Evolutionary conservation across 2,888 invertebrate species (phyloP).

Genomic region (Ochropleura leucogaster): DNA sequence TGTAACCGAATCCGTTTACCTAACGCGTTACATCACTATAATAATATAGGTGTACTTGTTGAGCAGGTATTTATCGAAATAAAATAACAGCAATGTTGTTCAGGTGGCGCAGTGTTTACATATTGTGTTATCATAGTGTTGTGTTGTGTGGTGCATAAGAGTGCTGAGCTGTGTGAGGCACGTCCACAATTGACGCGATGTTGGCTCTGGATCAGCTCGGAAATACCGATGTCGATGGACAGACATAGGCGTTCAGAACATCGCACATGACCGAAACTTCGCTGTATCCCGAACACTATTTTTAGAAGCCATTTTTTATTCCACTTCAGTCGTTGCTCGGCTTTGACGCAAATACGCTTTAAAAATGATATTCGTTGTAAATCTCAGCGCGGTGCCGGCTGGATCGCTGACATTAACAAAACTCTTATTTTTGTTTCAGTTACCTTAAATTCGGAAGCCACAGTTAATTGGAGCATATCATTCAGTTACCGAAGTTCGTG

Average conservation of each 20-base stretch:
- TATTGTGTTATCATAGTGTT: slow-evolving; percentile 79
- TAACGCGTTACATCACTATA: slow-evolving; percentile 67
- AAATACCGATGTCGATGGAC: slow-evolving; percentile 74
- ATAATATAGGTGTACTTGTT: slow-evolving; percentile 58
- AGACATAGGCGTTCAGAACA: slow-evolving; percentile 69
- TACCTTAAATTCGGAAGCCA: slow-evolving; percentile 85
- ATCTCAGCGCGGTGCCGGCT: slow-evolving; percentile 59
- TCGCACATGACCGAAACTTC: slow-evolving; percentile 83
- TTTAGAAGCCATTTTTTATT: slow-evolving; percentile 83
- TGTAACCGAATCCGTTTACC: slow-evolving; percentile 64
- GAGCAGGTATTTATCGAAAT: slow-evolving; percentile 75
- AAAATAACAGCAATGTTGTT: slow-evolving; percentile 73
- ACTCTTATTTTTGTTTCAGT: slow-evolving; percentile 84
- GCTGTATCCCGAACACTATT: slow-evolving; percentile 82
- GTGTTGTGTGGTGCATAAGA: slow-evolving; percentile 68
- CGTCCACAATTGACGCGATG: slow-evolving; percentile 80
- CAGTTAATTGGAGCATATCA: slow-evolving; percentile 84
- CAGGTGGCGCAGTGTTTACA: slow-evolving; percentile 81
- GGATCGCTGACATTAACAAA: slow-evolving; percentile 67
- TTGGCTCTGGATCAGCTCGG: slow-evolving; percentile 84
- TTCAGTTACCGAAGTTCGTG: slow-evolving; percentile 77
- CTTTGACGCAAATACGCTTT: slow-evolving; percentile 81
- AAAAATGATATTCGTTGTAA: slow-evolving; percentile 75
- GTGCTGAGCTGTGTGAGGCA: slow-evolving; percentile 74
- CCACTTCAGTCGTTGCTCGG: slow-evolving; percentile 82